A percentile compares a stretch with the other conserved stretches of the same genome.
phyloP scores from a whole-genome alignment of 2,888 invertebrate genomes.

The Ochropleura plecta region DNA sequence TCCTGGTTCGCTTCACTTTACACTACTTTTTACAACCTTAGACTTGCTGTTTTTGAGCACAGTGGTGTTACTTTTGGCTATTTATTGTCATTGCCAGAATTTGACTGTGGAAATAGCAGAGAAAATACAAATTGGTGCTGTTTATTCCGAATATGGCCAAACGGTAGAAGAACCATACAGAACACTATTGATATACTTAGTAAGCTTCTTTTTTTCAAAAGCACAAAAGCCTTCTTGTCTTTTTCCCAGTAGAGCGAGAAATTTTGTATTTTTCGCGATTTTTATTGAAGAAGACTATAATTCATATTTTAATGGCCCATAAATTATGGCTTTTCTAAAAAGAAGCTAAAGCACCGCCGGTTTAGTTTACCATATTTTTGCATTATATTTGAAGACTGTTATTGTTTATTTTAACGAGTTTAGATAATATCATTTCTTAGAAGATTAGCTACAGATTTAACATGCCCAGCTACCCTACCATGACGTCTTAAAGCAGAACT shows the following conservation, averaged over 20 bases:
- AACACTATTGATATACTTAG: neutral
- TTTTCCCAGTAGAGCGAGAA: conserved; percentile 11
- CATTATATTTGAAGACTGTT: neutral
- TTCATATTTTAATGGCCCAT: conserved; percentile 31
- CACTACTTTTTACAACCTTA: conserved; percentile 59
- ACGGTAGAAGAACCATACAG: neutral
- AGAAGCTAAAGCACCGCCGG: conserved; percentile 28
- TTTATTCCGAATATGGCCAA: neutral
- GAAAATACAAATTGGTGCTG: neutral
- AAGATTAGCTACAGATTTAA: neutral
- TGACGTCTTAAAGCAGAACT: no score
- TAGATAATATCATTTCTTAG: neutral
- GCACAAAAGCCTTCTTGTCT: conserved; percentile 3
- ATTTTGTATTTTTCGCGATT: conserved; percentile 10
- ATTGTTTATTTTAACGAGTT: conserved; percentile 20
- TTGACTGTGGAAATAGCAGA: neutral
- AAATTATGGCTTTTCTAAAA: conserved; percentile 24
- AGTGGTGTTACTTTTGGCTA: neutral
- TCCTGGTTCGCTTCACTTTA: conserved; percentile 71
- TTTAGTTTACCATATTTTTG: conserved; percentile 35
- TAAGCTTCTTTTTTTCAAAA: conserved; percentile 17
- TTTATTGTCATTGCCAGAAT: neutral
- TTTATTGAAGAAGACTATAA: conserved; percentile 12
- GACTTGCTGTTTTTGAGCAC: conserved; percentile 21
- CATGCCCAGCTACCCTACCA: no score